phyloP scores from a whole-genome alignment of 2,113 vertebrate species.

The Prunella fulvescens region DNA sequence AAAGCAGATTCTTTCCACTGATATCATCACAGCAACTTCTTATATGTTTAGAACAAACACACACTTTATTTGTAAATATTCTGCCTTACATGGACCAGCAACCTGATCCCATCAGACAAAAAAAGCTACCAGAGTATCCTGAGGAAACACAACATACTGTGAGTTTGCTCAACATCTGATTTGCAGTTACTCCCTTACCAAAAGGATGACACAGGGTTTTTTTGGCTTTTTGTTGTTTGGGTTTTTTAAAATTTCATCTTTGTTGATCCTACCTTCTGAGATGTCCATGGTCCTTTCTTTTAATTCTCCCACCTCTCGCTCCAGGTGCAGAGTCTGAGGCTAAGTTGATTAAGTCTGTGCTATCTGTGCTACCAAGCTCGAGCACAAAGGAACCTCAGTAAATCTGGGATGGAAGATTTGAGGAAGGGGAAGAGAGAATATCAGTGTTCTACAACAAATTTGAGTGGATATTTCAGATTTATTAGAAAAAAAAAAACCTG shows the following conservation, averaged over 20 bases:
- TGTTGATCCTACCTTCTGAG: conserved; percentile 69
- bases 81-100: background rate
- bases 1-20: background rate
- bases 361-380: conserved; percentile 68
- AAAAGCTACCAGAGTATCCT: background rate
- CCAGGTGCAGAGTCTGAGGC: conserved; percentile 68
- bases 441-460: conserved; percentile 60
- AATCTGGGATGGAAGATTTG: conserved; percentile 72
- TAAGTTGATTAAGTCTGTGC: conserved; percentile 69
- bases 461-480: conserved; percentile 49
- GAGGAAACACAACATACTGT: background rate
- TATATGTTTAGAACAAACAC: background rate
- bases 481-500: background rate
- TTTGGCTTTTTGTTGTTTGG: background rate
- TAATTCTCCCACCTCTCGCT: conserved; percentile 70
- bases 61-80: background rate
- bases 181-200: background rate
- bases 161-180: background rate
- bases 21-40: background rate
- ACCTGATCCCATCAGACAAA: background rate
- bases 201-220: background rate
- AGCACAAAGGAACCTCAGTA: conserved; percentile 70
- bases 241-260: background rate
- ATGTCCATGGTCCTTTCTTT: conserved; percentile 67
- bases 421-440: conserved; percentile 69